phyloP scores from a whole-genome alignment of 2,888 invertebrate species.

The Lasioglossum malachurum region DNA sequence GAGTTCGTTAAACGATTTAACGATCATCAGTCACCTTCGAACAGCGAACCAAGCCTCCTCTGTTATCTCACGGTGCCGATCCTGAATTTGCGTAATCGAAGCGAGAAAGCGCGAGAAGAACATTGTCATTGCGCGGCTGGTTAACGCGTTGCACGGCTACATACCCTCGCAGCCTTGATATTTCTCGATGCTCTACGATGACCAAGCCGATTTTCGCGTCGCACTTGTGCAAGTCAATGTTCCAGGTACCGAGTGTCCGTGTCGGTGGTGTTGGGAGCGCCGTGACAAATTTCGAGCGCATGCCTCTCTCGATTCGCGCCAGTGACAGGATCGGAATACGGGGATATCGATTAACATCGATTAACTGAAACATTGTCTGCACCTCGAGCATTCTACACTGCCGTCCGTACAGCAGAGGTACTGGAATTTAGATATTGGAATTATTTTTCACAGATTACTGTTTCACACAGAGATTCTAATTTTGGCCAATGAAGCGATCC shows the following conservation, averaged over 20 bases:
- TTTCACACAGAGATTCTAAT: too few relatives aligned
- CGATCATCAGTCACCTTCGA: constrained; percentile 30
- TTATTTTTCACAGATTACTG: too few relatives aligned
- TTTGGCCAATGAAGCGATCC: too few relatives aligned
- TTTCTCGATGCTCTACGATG: constrained; percentile 68
- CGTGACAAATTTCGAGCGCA: constrained; percentile 67
- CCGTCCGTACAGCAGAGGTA: neutral
- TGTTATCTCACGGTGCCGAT: constrained; percentile 54
- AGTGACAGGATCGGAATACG: constrained; percentile 10
- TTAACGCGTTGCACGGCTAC: constrained; percentile 44
- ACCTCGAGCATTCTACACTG: neutral
- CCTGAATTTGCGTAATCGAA: constrained; percentile 60
- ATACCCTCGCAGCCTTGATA: constrained; percentile 68
- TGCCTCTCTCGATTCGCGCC: constrained; percentile 52
- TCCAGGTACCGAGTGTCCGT: constrained; percentile 16
- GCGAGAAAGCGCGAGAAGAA: constrained; percentile 58
- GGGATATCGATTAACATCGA: neutral
- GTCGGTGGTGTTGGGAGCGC: constrained; percentile 60
- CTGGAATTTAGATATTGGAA: too few relatives aligned
- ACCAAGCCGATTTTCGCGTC: constrained; percentile 70
- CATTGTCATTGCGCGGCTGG: constrained; percentile 57
- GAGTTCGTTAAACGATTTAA: constrained; percentile 25
- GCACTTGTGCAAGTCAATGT: constrained; percentile 38
- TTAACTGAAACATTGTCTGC: neutral
- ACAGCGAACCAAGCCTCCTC: constrained; percentile 25